Conservation (phyloP, 2,888 invertebrate genomes). For the Lithophane socia region DNA sequence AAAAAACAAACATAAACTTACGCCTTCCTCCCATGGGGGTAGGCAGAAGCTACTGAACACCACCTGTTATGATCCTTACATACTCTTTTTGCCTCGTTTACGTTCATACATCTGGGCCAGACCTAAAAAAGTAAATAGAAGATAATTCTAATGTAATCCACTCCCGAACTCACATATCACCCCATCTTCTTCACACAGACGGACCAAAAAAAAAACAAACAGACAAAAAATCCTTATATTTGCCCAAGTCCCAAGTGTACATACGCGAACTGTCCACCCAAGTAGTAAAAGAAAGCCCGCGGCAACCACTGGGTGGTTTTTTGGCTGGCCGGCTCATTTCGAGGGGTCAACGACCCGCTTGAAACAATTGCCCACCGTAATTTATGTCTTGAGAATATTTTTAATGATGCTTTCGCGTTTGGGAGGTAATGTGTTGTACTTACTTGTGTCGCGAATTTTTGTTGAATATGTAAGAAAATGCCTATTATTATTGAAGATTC, state of each 20-base stretch:
- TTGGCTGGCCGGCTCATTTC: constrained; percentile 76
- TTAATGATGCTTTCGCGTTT: constrained; percentile 61
- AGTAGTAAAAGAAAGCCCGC: constrained; percentile 70
- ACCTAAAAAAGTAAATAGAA: background rate
- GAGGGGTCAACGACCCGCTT: constrained; percentile 77
- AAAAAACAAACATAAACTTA: background rate
- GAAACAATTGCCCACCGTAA: constrained; percentile 78
- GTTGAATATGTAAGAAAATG: background rate
- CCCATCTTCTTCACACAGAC: background rate
- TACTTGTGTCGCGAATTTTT: constrained; percentile 51
- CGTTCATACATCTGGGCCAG: too few species aligned
- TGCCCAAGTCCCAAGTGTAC: constrained; percentile 65
- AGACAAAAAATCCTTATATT: constrained; percentile 23
- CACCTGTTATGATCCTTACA: too few species aligned
- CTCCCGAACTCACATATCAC: background rate
- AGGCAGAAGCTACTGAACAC: too few species aligned
- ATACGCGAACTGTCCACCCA: constrained; percentile 64
- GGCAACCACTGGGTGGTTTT: constrained; percentile 76
- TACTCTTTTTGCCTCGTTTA: too few species aligned
- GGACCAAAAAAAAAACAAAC: background rate
- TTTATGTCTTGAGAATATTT: constrained; percentile 70
- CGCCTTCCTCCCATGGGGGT: too few species aligned
- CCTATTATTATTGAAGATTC: background rate
- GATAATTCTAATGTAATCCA: background rate
- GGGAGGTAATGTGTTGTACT: constrained; percentile 41